Conservation (phyloP, 2,113 vertebrate genomes). For the Bufo gargarizans region DNA sequence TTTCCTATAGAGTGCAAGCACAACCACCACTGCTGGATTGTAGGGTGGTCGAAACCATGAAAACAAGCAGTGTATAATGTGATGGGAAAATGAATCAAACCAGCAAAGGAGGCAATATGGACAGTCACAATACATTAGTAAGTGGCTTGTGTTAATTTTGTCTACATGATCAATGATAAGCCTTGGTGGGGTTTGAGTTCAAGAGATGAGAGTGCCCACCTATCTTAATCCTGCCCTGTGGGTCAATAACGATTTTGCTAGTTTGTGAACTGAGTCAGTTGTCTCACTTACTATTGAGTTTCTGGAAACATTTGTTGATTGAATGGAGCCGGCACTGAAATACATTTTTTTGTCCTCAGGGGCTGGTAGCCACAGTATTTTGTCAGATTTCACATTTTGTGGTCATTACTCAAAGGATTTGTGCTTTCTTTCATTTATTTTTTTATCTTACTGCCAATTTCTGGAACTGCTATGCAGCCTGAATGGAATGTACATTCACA, state of each 20-base stretch:
- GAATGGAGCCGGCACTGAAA: not conserved
- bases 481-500: slow-evolving; percentile 33
- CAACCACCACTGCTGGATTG: no score
- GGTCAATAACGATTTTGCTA: not conserved
- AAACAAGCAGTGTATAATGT: no score
- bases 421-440: slow-evolving; percentile 16
- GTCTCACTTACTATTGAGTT: not conserved
- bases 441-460: slow-evolving; percentile 22
- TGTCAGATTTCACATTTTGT: slow-evolving; percentile 20
- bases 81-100: no score
- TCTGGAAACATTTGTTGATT: not conserved
- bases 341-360: not conserved
- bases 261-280: not conserved
- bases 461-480: not conserved
- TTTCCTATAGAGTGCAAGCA: no score
- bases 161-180: no score
- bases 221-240: not conserved
- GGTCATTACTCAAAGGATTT: slow-evolving; percentile 21
- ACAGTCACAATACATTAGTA: no score
- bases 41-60: no score
- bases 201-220: not conserved
- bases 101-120: no score
- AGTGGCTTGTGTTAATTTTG: no score
- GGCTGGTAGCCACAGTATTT: slow-evolving; percentile 24
- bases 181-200: not conserved